These are phyloP conservation scores for Panthera uncia DNA, from an alignment of 2,113 vertebrate species.

Conservation along the genomic window DNA sequence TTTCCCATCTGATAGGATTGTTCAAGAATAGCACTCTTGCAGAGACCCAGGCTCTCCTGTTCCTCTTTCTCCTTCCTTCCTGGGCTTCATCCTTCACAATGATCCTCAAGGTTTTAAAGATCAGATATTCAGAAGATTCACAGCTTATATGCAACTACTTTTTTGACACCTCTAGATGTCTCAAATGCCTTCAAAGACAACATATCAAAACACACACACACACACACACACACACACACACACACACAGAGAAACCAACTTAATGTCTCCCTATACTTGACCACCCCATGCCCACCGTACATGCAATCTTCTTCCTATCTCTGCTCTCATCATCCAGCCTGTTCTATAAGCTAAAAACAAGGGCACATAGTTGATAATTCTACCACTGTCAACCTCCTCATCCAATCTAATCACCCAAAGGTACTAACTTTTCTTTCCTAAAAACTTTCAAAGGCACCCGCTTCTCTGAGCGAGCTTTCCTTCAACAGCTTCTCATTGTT, in stretches of 20 bases:
- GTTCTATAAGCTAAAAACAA: background rate
- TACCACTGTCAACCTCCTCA: background rate
- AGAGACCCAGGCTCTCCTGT: background rate
- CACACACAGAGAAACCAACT: background rate
- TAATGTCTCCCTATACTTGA: background rate
- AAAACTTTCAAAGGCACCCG: background rate
- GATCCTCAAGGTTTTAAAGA: background rate
- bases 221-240: background rate
- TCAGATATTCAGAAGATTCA: background rate
- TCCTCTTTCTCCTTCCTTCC: background rate
- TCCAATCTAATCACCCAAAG: background rate
- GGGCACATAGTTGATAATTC: background rate
- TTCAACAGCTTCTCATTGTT: background rate
- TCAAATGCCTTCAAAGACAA: background rate
- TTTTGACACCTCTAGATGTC: background rate
- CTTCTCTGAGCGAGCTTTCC: background rate
- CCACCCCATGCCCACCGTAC: rapidly evolving
- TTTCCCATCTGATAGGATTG: background rate
- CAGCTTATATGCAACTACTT: background rate
- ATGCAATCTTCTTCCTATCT: background rate
- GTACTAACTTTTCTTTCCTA: background rate
- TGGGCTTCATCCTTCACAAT: background rate
- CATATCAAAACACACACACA: background rate
- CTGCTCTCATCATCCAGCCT: no score
- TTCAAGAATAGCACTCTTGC: background rate